These are phyloP conservation scores for Macaca fascicularis DNA, from an alignment of 2,113 vertebrate genomes.

Conservation along the genomic window T2T-MFA8v1.1 NC_088376.1:46236001-46236500, in stretches of 20 bases:
- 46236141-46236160: background rate
- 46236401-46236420: background rate
- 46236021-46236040: background rate
- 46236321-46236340: background rate
- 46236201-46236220: background rate
- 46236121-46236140: background rate
- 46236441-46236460: background rate
- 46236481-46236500: background rate
- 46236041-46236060: background rate
- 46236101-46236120: background rate
- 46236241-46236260: background rate
- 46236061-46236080: background rate
- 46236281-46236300: background rate
- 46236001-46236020: background rate
- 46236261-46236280: background rate
- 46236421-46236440: slow-evolving; percentile 2
- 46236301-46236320: background rate
- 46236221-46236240: background rate
- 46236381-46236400: background rate
- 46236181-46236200: background rate
- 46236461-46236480: background rate
- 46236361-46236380: background rate
- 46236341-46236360: background rate
- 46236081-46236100: background rate
- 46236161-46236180: background rate